phyloP scores from a whole-genome alignment of 1,140 invertebrate species.

The Drosophila kurseongensis region DNA sequence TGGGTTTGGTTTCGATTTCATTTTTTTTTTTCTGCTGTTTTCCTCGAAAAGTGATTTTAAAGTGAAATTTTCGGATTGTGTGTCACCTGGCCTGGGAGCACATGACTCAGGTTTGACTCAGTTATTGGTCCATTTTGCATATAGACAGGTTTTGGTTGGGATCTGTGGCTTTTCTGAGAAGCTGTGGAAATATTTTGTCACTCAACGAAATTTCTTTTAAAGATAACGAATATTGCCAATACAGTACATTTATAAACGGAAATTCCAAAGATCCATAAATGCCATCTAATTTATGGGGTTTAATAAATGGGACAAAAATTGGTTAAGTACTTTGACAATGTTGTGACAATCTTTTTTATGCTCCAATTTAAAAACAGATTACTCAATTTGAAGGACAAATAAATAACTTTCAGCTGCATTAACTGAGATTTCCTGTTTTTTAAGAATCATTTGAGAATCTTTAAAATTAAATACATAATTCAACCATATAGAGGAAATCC shows the following conservation, averaged over 20 bases:
- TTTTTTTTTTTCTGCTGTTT: conserved; percentile 21
- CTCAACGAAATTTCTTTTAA: too few relatives aligned
- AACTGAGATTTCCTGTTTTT: conserved; percentile 7
- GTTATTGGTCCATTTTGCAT: conserved; percentile 35
- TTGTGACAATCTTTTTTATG: too few relatives aligned
- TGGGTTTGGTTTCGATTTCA: conserved; percentile 36
- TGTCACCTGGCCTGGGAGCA: conserved; percentile 40
- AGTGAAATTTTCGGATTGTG: conserved; percentile 53
- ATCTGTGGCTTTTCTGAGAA: conserved; percentile 39
- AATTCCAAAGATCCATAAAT: too few relatives aligned
- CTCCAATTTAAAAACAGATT: too few relatives aligned
- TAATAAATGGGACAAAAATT: too few relatives aligned
- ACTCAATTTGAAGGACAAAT: neutral
- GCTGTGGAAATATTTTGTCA: conserved; percentile 21
- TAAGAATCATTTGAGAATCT: neutral
- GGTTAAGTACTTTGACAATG: too few relatives aligned
- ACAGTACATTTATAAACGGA: too few relatives aligned
- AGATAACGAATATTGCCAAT: too few relatives aligned
- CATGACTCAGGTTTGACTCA: conserved; percentile 40
- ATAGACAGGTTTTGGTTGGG: conserved; percentile 16
- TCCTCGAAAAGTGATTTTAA: conserved; percentile 40
- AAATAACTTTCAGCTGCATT: neutral
- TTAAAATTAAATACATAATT: conserved; percentile 7
- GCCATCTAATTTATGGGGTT: too few relatives aligned
- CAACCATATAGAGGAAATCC: conserved; percentile 24